Conservation (phyloP, 2,113 vertebrate genomes). For the Pipra filicauda region DNA sequence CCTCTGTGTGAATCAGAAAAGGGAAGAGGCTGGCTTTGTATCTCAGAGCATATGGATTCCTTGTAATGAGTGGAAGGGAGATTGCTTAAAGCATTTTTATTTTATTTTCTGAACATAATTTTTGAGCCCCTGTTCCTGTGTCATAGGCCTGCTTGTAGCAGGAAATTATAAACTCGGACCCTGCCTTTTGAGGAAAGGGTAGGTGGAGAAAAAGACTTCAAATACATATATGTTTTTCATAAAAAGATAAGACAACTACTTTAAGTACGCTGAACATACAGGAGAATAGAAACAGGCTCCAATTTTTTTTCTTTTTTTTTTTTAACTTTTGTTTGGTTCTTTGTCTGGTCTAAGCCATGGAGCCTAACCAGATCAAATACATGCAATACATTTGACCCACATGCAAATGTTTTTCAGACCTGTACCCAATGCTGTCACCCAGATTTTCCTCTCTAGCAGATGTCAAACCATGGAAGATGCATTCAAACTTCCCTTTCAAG, state of each 20-base stretch:
- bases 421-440: background rate
- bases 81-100: background rate
- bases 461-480: background rate
- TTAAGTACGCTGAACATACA: background rate
- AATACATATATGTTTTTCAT: conserved; percentile 4
- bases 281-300: background rate
- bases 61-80: background rate
- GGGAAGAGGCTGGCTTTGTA: background rate
- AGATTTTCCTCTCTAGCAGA: background rate
- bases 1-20: background rate
- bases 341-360: background rate
- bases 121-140: background rate
- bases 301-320: no score
- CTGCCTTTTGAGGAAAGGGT: background rate
- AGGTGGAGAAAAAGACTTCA: conserved; percentile 26
- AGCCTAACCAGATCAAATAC: background rate
- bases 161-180: conserved; percentile 17
- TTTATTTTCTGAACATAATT: background rate
- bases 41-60: background rate
- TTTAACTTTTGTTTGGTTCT: background rate
- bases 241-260: background rate
- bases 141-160: conserved; percentile 2
- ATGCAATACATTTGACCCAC: background rate
- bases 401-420: background rate
- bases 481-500: background rate